phyloP scores from a whole-genome alignment of 1,140 invertebrate genomes.

The Neelides sp. region DNA sequence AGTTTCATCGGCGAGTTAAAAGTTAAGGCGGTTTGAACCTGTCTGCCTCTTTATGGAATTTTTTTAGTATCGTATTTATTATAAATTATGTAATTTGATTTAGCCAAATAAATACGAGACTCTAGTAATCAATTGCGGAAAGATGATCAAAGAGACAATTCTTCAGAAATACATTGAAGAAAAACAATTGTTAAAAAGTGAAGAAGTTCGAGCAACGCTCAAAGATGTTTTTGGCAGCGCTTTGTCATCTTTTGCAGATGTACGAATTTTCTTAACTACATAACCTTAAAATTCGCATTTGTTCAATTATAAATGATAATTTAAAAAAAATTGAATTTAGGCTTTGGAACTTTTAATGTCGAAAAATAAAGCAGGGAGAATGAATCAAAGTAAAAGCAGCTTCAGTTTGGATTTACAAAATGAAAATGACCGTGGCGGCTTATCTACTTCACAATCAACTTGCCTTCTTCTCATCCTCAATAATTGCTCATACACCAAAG shows the following conservation, averaged over 20 bases:
- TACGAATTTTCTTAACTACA: constrained; percentile 6
- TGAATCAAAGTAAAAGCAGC: neutral
- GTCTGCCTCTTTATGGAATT: no score
- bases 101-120: constrained; percentile 74
- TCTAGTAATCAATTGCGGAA: constrained; percentile 66
- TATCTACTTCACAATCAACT: constrained; percentile 51
- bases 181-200: constrained; percentile 51
- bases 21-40: no score
- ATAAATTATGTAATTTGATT: no score
- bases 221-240: constrained; percentile 21
- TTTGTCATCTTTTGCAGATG: constrained; percentile 23
- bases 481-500: constrained; percentile 73
- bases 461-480: constrained; percentile 72
- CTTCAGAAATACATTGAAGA: constrained; percentile 53
- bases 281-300: constrained; percentile 4
- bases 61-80: no score
- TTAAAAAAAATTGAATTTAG: constrained; percentile 6
- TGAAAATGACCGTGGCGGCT: constrained; percentile 9
- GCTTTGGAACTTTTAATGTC: constrained; percentile 28
- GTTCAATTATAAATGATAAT: neutral
- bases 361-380: constrained; percentile 11
- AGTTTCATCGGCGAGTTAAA: no score
- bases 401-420: neutral
- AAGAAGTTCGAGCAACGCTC: constrained; percentile 18
- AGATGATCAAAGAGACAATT: constrained; percentile 72